Conservation (phyloP, 1,140 invertebrate genomes). For the Pseudomyrmex pallidus region DNA sequence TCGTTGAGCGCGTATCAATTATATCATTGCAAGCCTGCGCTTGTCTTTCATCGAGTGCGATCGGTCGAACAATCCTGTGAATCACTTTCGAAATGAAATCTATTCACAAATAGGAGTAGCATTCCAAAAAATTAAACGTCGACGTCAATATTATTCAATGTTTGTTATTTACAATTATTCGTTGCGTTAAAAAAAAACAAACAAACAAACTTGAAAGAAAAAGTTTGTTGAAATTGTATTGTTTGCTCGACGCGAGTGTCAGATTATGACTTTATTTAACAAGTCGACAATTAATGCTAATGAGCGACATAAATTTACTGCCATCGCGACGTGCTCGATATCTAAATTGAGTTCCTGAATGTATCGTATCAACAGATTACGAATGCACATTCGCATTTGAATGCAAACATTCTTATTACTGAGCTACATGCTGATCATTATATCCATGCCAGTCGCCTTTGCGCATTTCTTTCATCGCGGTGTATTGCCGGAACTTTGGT, state of each 20-base stretch:
- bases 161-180: not conserved
- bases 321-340: not conserved
- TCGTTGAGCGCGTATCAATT: slow-evolving; percentile 53
- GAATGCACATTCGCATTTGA: not conserved
- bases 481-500: no score
- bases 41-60: not conserved
- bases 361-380: not conserved
- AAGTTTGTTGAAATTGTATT: not conserved
- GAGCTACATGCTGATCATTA: not conserved
- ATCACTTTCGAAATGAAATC: not conserved
- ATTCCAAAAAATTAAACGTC: no score
- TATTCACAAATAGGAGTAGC: no score
- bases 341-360: not conserved
- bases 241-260: not conserved
- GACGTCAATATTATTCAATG: no score
- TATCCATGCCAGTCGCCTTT: not conserved
- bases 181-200: not conserved
- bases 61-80: not conserved
- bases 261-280: slow-evolving; percentile 8
- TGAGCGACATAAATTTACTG: slow-evolving; percentile 3
- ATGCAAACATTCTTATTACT: not conserved
- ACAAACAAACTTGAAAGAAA: not conserved
- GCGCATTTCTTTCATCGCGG: not conserved
- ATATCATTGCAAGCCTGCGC: slow-evolving; percentile 35
- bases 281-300: slow-evolving; percentile 33